Conservation (phyloP, 2,888 invertebrate genomes). For the Megaustenia siamemsis region DNA sequence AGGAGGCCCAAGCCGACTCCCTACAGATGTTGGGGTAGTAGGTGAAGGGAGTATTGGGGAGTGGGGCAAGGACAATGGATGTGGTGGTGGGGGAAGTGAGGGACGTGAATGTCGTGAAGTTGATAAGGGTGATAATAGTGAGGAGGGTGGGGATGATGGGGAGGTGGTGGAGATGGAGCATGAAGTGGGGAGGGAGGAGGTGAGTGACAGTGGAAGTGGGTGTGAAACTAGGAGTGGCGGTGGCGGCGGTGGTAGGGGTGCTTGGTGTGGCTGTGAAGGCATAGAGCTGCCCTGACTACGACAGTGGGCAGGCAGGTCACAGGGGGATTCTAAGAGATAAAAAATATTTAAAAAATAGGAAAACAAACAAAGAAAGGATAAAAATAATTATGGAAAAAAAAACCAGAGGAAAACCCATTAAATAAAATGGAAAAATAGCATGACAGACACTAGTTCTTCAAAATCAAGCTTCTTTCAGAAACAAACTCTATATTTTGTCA, state of each 20-base stretch:
- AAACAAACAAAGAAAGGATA: conserved; percentile 40
- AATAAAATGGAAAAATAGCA: background rate
- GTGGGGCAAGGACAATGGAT: conserved; percentile 67
- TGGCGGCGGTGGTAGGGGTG: conserved; percentile 53
- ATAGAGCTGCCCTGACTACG: conserved; percentile 54
- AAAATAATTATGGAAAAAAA: conserved; percentile 34
- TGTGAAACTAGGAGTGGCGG: conserved; percentile 50
- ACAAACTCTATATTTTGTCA: too few relatives aligned
- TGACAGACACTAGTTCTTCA: background rate
- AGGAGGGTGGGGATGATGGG: conserved; percentile 48
- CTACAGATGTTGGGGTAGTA: conserved; percentile 82
- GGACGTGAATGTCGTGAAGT: conserved; percentile 48
- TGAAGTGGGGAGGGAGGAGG: conserved; percentile 39
- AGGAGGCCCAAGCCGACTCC: conserved; percentile 61
- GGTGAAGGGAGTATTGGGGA: conserved; percentile 65
- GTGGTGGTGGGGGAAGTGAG: conserved; percentile 58
- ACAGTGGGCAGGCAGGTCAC: conserved; percentile 54
- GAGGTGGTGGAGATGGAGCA: conserved; percentile 54
- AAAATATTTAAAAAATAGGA: conserved; percentile 20
- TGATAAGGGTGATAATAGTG: conserved; percentile 51
- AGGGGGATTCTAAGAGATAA: conserved; percentile 56
- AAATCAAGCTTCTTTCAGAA: too few relatives aligned
- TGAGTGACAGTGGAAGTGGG: conserved; percentile 45
- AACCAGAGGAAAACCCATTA: background rate
- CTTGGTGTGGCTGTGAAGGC: conserved; percentile 48